Base-by-base conservation (phyloP, 2,888 invertebrate species). In the Lacanobia oleracea region DNA sequence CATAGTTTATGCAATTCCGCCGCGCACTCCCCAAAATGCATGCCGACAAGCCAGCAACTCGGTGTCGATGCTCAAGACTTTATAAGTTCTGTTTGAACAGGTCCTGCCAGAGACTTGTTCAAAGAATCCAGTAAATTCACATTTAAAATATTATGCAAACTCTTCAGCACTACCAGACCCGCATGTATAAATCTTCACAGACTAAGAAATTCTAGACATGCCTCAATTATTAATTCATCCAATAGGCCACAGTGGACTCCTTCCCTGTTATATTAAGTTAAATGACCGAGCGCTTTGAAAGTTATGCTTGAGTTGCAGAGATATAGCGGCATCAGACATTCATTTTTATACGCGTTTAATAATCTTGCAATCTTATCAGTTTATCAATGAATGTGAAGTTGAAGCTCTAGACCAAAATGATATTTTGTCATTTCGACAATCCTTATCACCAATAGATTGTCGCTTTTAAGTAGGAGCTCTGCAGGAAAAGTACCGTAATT, bases 161-260 rank as follows among this genome's bases (percentile, higher is more conserved):
- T 40, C 33, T 62, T 61, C 33, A 21, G 10, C 57, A 33, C 8
- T 77, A 21, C 51, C 10, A 75, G 18, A 50, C n/a, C 59, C 14
- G 8, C 37, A 33, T 8, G 2, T 23, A 78, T 72, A 82, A 83
- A 82, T 83, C 57, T 71, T 67, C 56, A 18, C 14, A 62, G 33
- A 67, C 59, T 60, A 53, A 75, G 56, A 63, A 61, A 66, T 60
- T 67, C 65, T 53, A 61, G 75, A 69, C 61, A 64, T 75, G 79
- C 33, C 69, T 69, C 54, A 61, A 79, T 83, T 69, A 84, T 72
- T 63, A 70, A 82, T 82, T 83, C 79, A 83, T 69, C 27, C 43
- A 75, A 83, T 73, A 73, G 82, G 71, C 71, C 85, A 74, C 82
- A 57, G 71, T 37, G 79, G 82, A 66, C 40, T 65, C 23, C 57